Evolutionary conservation across 2,113 vertebrate genomes (phyloP).

Genomic region (Erpornis zantholeuca): DNA sequence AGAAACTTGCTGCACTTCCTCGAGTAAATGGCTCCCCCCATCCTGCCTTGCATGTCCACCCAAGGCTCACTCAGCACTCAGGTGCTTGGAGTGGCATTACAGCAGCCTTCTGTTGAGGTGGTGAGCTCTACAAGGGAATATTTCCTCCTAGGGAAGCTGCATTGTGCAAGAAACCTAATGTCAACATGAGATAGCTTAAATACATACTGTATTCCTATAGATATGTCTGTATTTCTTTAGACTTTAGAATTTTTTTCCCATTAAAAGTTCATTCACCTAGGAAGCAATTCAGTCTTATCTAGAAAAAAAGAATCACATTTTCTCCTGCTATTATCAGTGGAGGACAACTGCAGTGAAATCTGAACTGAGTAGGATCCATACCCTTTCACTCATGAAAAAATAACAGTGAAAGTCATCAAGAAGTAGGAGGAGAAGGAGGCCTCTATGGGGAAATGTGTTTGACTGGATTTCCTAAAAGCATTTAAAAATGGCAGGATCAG

Average conservation of each 20-base stretch:
- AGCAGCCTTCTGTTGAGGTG: background rate
- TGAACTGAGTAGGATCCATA: background rate
- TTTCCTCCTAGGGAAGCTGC: background rate
- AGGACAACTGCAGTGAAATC: background rate
- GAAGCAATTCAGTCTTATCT: background rate
- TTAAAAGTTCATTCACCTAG: background rate
- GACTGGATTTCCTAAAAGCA: constrained; percentile 47
- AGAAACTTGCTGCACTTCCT: background rate
- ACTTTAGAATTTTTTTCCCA: background rate
- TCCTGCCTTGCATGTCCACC: background rate
- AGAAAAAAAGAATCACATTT: background rate
- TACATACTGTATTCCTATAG: background rate
- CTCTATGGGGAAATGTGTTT: background rate
- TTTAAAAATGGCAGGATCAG: constrained; percentile 63
- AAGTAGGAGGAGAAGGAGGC: background rate
- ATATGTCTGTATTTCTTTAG: background rate
- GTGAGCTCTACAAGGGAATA: background rate
- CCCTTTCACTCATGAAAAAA: constrained; percentile 13
- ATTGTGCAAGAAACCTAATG: background rate
- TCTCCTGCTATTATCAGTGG: background rate
- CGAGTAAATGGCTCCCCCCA: background rate
- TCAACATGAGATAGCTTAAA: background rate
- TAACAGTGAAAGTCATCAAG: constrained; percentile 1
- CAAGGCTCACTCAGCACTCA: background rate
- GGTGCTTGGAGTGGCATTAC: background rate